Conservation (phyloP, 2,113 vertebrate genomes). For the Colius striatus region DNA sequence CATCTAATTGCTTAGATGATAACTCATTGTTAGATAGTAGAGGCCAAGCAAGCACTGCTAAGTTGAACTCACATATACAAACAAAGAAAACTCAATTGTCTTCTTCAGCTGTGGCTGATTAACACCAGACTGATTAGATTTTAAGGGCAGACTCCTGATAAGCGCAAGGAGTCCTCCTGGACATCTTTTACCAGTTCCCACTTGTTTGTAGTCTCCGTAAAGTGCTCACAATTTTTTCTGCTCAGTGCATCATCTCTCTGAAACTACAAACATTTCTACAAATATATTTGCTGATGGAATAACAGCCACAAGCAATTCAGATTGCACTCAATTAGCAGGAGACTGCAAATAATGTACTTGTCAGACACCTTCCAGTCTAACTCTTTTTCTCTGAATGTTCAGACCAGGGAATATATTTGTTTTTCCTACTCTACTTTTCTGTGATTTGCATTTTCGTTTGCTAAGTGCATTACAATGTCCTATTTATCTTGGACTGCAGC, state of each 20-base stretch:
- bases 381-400: background rate
- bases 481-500: slow-evolving; percentile 55
- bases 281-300: slow-evolving; percentile 21
- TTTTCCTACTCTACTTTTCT: background rate
- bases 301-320: background rate
- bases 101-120: background rate
- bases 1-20: background rate
- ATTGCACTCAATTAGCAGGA: slow-evolving; percentile 39
- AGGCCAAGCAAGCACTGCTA: background rate
- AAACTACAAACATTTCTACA: slow-evolving; percentile 11
- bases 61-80: background rate
- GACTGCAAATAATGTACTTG: slow-evolving; percentile 25
- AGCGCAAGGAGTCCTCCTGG: background rate
- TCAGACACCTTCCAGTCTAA: slow-evolving; percentile 3
- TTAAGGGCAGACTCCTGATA: background rate
- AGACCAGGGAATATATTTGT: background rate
- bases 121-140: background rate
- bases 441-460: slow-evolving; percentile 61
- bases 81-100: background rate
- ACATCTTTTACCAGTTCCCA: background rate
- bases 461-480: background rate
- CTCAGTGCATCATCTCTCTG: background rate
- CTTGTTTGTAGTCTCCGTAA: background rate
- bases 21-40: background rate
- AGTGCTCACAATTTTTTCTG: background rate